A percentile compares a stretch with the other conserved stretches of the same genome.
Evolutionary conservation across 2,113 vertebrate genomes (phyloP).

Genomic region (Gulo gulo): DNA sequence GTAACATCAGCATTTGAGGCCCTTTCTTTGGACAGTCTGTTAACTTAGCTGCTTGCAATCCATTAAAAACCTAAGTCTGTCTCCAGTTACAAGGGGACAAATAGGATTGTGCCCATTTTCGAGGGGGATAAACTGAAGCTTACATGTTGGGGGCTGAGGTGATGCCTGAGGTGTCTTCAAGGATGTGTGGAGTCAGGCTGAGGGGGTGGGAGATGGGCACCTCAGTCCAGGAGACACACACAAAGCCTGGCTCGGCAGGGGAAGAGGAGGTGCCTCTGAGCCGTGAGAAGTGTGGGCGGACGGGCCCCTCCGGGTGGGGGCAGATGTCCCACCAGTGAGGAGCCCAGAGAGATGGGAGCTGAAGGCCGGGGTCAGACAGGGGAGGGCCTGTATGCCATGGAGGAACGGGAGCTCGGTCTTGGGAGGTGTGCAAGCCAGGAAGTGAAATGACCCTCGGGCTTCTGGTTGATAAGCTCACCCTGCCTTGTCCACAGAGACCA

Average conservation of each 20-base stretch:
- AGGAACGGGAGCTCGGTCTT: neutral
- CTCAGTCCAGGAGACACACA: neutral
- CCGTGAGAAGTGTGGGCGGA: neutral
- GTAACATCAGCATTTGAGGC: neutral
- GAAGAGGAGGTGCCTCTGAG: neutral
- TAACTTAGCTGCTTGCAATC: neutral
- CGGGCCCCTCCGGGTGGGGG: neutral
- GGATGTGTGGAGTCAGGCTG: neutral
- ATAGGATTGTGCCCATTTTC: neutral
- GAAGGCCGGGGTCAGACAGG: rapidly evolving
- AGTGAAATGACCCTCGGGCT: neutral
- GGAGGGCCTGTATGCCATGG: neutral
- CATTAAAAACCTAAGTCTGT: neutral
- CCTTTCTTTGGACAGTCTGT: neutral
- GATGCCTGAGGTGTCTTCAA: neutral
- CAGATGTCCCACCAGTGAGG: rapidly evolving
- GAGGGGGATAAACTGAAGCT: neutral
- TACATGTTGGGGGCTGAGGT: neutral
- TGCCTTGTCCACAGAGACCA: neutral
- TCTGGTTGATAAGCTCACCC: neutral
- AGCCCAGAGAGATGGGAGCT: neutral
- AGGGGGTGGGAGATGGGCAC: neutral
- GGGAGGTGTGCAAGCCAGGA: neutral
- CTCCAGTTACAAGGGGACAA: neutral
- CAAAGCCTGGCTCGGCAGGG: neutral